Percentiles rank a stretch among this genome's conserved stretches.
Conservation (phyloP, 2,797 vertebrate species). For the Enoplosus armatus region DNA sequence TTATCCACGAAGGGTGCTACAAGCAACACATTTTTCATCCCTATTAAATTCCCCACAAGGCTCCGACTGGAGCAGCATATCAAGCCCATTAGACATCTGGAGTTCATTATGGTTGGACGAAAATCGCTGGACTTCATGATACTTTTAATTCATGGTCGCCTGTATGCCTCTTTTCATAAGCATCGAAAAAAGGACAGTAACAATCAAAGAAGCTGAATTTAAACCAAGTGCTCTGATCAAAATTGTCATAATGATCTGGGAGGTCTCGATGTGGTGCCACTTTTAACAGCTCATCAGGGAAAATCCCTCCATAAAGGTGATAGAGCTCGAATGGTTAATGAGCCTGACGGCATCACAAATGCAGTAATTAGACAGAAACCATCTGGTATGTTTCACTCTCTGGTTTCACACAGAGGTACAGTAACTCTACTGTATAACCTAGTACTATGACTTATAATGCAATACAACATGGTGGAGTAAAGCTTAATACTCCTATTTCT, state of each 20-base stretch:
- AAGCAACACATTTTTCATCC: constrained; percentile 69
- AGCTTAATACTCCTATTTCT: constrained; percentile 36
- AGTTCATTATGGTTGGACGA: constrained; percentile 62
- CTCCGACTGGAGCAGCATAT: constrained; percentile 62
- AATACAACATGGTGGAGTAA: constrained; percentile 23
- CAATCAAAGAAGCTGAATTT: constrained; percentile 1
- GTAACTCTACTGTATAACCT: constrained; percentile 13
- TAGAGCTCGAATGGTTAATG: constrained; percentile 14
- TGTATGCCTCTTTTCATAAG: constrained; percentile 34
- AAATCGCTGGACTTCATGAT: constrained; percentile 56
- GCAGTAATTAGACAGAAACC: constrained; percentile 35
- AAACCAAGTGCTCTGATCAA: constrained; percentile 3
- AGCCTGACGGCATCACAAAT: constrained; percentile 16
- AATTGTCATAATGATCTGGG: not conserved
- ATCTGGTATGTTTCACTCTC: constrained; percentile 23
- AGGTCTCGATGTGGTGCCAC: not conserved
- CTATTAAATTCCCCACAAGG: constrained; percentile 64
- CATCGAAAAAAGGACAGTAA: not conserved
- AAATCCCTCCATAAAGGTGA: constrained; percentile 16
- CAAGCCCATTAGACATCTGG: constrained; percentile 80
- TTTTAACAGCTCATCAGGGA: constrained; percentile 29
- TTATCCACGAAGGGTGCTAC: constrained; percentile 61
- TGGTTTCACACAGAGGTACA: constrained; percentile 30
- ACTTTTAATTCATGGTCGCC: constrained; percentile 55
- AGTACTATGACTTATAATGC: not conserved